phyloP scores from a whole-genome alignment of 2,797 vertebrate species.

The Scomberomorus guttatus region DNA sequence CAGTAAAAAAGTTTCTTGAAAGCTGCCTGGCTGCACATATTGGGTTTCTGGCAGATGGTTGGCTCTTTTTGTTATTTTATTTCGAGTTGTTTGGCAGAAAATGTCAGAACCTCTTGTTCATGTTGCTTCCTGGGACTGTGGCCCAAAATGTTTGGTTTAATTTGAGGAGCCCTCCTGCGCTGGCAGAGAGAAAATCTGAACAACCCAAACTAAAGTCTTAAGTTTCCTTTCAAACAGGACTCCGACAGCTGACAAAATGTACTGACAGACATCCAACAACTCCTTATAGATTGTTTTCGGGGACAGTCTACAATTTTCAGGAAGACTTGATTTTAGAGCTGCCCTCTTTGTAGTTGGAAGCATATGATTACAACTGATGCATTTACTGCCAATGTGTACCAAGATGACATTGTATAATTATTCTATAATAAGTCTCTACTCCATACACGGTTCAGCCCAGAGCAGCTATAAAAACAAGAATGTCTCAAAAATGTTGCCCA shows the following conservation, averaged over 20 bases:
- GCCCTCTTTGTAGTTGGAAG: slow-evolving; percentile 71
- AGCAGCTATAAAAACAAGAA: slow-evolving; percentile 81
- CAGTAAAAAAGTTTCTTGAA: slow-evolving; percentile 20
- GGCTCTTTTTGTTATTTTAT: slow-evolving; percentile 37
- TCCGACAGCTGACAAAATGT: slow-evolving; percentile 40
- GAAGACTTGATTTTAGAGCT: slow-evolving; percentile 58
- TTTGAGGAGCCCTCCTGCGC: slow-evolving; percentile 50
- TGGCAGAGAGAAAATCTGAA: slow-evolving; percentile 60
- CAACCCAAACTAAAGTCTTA: slow-evolving; percentile 50
- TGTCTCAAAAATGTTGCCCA: slow-evolving; percentile 60
- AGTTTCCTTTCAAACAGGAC: slow-evolving; percentile 52
- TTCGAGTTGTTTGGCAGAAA: slow-evolving; percentile 64
- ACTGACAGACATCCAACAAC: slow-evolving; percentile 44
- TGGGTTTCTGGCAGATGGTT: slow-evolving; percentile 39
- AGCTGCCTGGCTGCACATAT: slow-evolving; percentile 6
- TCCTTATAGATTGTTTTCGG: slow-evolving; percentile 58
- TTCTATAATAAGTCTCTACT: slow-evolving; percentile 81
- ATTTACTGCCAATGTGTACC: slow-evolving; percentile 76
- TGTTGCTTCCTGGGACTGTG: slow-evolving; percentile 67
- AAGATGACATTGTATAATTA: slow-evolving; percentile 86
- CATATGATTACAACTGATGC: slow-evolving; percentile 84
- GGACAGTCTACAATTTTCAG: slow-evolving; percentile 80
- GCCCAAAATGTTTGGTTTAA: slow-evolving; percentile 79
- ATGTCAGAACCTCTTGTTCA: slow-evolving; percentile 71
- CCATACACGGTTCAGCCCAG: slow-evolving; percentile 62